Evolutionary conservation across 2,888 invertebrate species (phyloP), one percentile per base, ranked within the genome.

Genomic region (Parnassius mnemosyne): DNA sequence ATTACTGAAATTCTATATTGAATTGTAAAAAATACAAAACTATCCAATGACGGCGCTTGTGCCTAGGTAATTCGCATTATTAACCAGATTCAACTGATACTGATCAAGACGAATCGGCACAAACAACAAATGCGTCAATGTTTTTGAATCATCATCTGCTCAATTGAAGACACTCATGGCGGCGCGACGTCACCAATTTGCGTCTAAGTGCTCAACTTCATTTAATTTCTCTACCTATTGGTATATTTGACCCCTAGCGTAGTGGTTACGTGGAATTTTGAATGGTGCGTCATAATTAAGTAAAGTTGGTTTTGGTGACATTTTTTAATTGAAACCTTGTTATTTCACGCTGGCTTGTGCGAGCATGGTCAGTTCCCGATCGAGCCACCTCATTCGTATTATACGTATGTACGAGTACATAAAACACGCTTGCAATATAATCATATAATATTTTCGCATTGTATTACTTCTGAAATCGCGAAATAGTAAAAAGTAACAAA

Each of bases 91-190:
- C 52, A 77, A 74, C 77, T 68, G 71, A 76, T 70, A 62, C 50
- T 42, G 34, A 65, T 70, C 74, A 63, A 64, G 71, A 68, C 66
- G 66, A 64, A 68, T 68, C 69, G 70, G 72, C 68, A 63, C 70
- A 70, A 71, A 73, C 74, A 77, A 68, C 70, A 71, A 67, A 61
- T 61, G 72, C 74, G 71, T 71, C 76, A 80, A 83, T 81, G 81
- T 74, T 80, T 79, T 82, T 83, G 84, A 85, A 83, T 84, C 85
- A 84, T 79, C 77, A 74, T 68, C 72, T 68, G 65, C 71, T 77
- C 79, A 83, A 86, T 84, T 84, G 80, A 77, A 69, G 66, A 70
- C 70, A 68, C 72, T 65, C 69, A 70, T 70, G 71, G 71, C 69
- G 52, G 59, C 47, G 50, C 75, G 74, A 76, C 69, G 66, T 66